Evolutionary conservation across 2,113 vertebrate species (phyloP).

Genomic region (Chelonoidis abingdonii): DNA sequence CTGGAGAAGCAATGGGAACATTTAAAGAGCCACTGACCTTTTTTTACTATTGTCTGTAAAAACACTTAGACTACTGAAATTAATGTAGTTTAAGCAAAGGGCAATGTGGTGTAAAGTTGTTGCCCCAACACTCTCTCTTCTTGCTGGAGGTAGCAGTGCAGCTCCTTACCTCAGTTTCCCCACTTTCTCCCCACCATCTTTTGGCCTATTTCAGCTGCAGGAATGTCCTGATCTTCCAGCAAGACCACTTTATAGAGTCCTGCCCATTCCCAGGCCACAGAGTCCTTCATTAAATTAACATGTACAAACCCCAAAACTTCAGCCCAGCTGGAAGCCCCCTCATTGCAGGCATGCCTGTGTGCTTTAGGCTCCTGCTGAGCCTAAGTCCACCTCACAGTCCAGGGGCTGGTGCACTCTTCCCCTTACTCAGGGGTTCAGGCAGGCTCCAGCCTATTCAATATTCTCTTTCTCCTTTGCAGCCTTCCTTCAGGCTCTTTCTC

Average conservation of each 20-base stretch:
- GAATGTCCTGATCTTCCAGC: background rate
- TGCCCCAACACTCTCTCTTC: background rate
- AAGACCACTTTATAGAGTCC: background rate
- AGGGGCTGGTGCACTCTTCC: no score
- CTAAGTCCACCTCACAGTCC: no score
- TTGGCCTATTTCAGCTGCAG: background rate
- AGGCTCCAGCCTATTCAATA: no score
- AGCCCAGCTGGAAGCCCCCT: no score
- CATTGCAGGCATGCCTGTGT: no score
- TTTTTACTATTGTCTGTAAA: background rate
- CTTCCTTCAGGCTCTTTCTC: no score
- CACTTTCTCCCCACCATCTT: background rate
- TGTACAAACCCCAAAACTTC: no score
- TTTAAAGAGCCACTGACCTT: background rate
- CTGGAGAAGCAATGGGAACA: fast-evolving
- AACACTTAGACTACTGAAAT: background rate
- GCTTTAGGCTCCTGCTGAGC: no score
- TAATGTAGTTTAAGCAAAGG: background rate
- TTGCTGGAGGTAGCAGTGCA: background rate
- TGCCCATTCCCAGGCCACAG: background rate
- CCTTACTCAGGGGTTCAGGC: no score
- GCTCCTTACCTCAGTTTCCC: background rate
- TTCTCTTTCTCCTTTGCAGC: no score
- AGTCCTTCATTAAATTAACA: background rate
- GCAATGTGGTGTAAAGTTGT: background rate